Conservation (phyloP, 2,888 invertebrate genomes). For the Lithodes maja region DNA sequence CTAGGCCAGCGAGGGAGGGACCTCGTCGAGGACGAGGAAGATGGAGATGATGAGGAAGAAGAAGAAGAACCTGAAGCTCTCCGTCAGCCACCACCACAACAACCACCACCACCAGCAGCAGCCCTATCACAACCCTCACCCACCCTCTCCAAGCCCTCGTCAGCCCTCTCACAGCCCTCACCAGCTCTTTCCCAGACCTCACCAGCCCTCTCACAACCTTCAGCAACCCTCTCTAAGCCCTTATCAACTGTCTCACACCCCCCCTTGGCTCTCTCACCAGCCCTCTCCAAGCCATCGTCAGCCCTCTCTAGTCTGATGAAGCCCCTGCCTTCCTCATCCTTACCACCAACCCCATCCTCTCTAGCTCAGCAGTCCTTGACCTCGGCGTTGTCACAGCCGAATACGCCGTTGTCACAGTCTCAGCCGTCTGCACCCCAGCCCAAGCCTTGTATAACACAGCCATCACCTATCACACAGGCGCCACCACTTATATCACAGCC, state of each 20-base stretch:
- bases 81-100: conserved; percentile 25
- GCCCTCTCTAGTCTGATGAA: not conserved
- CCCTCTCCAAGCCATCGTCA: not conserved
- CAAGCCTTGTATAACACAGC: no score
- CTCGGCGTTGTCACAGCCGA: not conserved
- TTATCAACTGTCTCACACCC: conserved; percentile 1
- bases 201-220: not conserved
- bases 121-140: conserved; percentile 15
- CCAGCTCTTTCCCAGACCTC: conserved; percentile 13
- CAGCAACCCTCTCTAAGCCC: not conserved
- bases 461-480: no score
- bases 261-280: not conserved
- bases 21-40: conserved; percentile 58
- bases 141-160: conserved; percentile 6
- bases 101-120: conserved; percentile 26
- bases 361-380: conserved; percentile 19
- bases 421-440: conserved; percentile 21
- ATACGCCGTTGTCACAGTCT: not conserved
- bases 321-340: conserved; percentile 2
- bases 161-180: not conserved
- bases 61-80: conserved; percentile 58
- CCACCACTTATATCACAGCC: conserved; percentile 27
- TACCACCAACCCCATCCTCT: conserved; percentile 7
- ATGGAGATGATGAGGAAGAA: conserved; percentile 43
- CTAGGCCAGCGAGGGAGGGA: conserved; percentile 32